Evolutionary conservation across 2,888 invertebrate genomes (phyloP), one percentile per base, ranked within the genome.

Genomic region (Cryptocephalus moraei): DNA sequence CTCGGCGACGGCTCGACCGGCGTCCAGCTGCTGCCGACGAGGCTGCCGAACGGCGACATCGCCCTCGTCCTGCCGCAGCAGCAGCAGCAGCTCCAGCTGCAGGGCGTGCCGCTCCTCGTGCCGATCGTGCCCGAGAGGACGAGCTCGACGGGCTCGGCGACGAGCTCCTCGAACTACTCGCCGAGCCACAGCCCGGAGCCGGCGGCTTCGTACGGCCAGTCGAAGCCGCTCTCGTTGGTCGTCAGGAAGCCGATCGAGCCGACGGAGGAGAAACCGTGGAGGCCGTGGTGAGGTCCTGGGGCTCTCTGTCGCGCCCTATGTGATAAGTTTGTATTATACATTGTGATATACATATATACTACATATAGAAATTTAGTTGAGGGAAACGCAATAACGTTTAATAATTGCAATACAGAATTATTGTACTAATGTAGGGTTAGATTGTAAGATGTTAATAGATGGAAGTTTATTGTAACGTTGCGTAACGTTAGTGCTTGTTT

Each of bases 41-140:
- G 89, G 54, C 66, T 91, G 12, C 80, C 88, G 22, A 90, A 89
- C 62, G 90, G 90, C 0, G 88, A 87, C 67, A 83, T 90, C 53
- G 89, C 90, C 0, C 72, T 90, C 12, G 83, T 91, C 1, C 65
- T 90, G 47, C 89, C 89, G 80, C 14, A 73, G 79, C 14, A 65
- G 68, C 50, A 50, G 13, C 49, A 49, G 6, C 54, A 49, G n/a
- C 51, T 41, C 12, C 46, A 42, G 10, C 32, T 45, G 8, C 39
- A 45, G 31, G 76, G 80, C 1, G 69, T 84, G 36, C 86, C 86
- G 0, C 80, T 81, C 33, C 66, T 87, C 31, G 84, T 87, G 36
- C 83, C 86, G 0, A 81, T 87, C 11, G 49, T 58, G 9, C 87
- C 87, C 0, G 81, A 84, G 32, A 75, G 86, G 45, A 86, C 86